Evolutionary conservation across 2,888 invertebrate genomes (phyloP).

Genomic region (Homarus gammarus): DNA sequence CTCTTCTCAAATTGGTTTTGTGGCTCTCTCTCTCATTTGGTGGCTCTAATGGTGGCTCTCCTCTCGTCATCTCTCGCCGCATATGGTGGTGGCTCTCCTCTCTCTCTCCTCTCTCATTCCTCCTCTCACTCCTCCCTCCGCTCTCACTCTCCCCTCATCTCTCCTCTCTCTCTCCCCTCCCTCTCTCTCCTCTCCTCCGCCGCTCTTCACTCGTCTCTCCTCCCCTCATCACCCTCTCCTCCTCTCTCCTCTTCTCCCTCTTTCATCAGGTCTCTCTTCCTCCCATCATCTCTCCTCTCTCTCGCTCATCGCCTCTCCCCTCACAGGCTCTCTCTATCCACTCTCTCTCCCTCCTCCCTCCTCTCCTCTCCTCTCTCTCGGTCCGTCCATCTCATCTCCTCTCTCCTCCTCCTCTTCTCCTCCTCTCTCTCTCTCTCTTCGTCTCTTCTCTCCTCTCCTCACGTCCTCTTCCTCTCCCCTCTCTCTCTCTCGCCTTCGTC

Average conservation of each 20-base stretch:
- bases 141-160: constrained; percentile 3
- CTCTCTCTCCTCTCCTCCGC: neutral
- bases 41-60: neutral
- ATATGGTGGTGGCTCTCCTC: neutral
- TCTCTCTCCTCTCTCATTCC: too few species aligned
- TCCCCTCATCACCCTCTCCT: neutral
- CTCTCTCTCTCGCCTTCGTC: neutral
- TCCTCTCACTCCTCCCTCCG: too few species aligned
- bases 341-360: neutral
- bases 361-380: neutral
- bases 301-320: neutral
- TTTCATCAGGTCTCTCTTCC: too few species aligned
- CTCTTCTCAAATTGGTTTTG: neutral
- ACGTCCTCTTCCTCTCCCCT: neutral
- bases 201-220: neutral
- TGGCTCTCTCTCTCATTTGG: neutral
- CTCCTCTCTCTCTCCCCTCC: neutral
- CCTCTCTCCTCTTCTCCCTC: too few species aligned
- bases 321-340: neutral
- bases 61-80: neutral
- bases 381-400: too few species aligned
- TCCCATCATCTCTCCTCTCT: too few species aligned
- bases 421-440: neutral
- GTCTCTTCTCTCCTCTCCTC: too few species aligned
- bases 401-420: too few species aligned